These are phyloP conservation scores for Dolomedes plantarius DNA, from an alignment of 2,888 invertebrate species.

Conservation along the genomic window DNA sequence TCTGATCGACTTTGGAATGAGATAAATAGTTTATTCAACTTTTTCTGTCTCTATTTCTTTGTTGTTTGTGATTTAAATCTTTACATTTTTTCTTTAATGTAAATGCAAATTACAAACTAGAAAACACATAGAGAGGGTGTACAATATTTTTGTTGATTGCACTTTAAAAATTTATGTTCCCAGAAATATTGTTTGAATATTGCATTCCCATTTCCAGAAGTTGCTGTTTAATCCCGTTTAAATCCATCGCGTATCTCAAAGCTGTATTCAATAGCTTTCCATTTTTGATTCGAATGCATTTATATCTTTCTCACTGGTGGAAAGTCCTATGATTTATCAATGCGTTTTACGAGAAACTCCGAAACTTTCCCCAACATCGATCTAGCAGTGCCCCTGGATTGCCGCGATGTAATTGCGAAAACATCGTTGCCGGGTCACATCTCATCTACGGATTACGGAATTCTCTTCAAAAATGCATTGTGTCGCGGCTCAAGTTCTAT, in stretches of 20 bases:
- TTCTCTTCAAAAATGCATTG: conserved; percentile 3
- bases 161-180: too few relatives aligned
- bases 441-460: conserved; percentile 1
- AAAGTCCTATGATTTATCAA: conserved; percentile 8
- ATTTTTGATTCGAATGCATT: neutral
- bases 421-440: conserved; percentile 27
- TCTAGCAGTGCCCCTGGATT: neutral
- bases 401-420: conserved; percentile 46
- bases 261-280: conserved; percentile 4
- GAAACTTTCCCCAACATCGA: conserved; percentile 1
- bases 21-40: too few relatives aligned
- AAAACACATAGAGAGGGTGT: too few relatives aligned
- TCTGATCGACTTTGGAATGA: too few relatives aligned
- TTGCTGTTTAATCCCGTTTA: neutral
- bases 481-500: neutral
- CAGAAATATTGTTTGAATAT: too few relatives aligned
- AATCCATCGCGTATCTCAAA: neutral
- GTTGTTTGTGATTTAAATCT: too few relatives aligned
- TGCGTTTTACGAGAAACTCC: neutral
- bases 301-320: neutral
- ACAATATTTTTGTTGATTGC: too few relatives aligned
- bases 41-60: too few relatives aligned
- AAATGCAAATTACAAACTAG: too few relatives aligned
- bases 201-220: neutral
- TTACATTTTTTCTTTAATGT: too few relatives aligned